Percentiles rank a stretch among this genome's conserved stretches.
phyloP scores from a whole-genome alignment of 2,113 vertebrate species.

The Opisthocomus hoazin region DNA sequence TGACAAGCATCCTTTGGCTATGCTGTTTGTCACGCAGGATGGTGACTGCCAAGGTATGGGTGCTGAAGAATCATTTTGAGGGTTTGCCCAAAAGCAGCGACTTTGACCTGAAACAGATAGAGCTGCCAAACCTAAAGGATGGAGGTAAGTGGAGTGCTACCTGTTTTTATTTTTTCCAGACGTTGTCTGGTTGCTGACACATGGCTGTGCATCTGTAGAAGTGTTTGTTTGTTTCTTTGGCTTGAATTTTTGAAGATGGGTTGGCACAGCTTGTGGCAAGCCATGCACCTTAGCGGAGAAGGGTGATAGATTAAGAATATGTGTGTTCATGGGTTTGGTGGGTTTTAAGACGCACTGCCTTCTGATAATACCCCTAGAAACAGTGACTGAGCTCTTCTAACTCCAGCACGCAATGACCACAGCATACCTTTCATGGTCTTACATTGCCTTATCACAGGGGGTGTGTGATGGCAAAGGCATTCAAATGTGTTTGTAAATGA shows the following conservation, averaged over 20 bases:
- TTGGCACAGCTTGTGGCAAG: neutral
- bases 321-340: neutral
- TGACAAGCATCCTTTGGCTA: neutral
- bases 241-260: neutral
- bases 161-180: neutral
- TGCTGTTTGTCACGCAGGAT: slow-evolving; percentile 51
- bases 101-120: slow-evolving; percentile 77
- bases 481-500: neutral
- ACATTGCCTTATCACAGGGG: accelerated
- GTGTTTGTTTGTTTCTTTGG: neutral
- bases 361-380: neutral
- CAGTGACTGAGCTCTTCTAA: neutral
- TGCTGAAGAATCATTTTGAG: slow-evolving; percentile 80
- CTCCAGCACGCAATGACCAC: neutral
- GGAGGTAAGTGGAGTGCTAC: slow-evolving; percentile 70
- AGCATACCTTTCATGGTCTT: neutral
- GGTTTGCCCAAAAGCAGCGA: slow-evolving; percentile 76
- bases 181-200: neutral
- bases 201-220: neutral
- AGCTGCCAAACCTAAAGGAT: slow-evolving; percentile 79
- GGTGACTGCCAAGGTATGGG: slow-evolving; percentile 77
- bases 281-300: neutral
- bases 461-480: neutral
- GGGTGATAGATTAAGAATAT: neutral
- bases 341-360: neutral